Evolutionary conservation across 2,113 vertebrate genomes (phyloP).

Genomic region (Gambusia holbrooki): DNA sequence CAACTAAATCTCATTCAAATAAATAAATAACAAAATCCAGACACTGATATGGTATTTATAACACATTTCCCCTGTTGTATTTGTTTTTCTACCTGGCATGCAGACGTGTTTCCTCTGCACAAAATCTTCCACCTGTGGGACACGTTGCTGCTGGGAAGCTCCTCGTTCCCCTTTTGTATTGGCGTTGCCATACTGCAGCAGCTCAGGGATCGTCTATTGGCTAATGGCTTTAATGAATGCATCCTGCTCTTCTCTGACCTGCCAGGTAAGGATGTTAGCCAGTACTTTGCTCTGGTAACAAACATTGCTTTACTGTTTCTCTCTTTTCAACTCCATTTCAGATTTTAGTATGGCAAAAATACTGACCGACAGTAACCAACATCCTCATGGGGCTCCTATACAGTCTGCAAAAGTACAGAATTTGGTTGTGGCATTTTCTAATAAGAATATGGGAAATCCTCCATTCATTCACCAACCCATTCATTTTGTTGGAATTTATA

Average conservation of each 20-base stretch:
- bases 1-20: not conserved
- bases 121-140: conserved; percentile 99
- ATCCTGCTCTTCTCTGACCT: conserved; percentile 98
- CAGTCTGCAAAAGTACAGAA: not conserved
- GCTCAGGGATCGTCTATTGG: conserved; percentile 91
- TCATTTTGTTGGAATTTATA: too few species aligned
- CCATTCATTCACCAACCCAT: too few species aligned
- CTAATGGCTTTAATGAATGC: conserved; percentile 98
- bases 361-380: too few species aligned
- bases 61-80: conserved; percentile 33
- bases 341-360: not conserved
- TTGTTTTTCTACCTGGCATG: conserved; percentile 37
- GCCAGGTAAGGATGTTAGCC: conserved; percentile 83
- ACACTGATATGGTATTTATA: not conserved
- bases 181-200: conserved; percentile 97
- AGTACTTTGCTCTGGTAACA: not conserved
- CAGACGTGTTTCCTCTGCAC: conserved; percentile 97
- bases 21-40: not conserved
- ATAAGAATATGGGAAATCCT: too few species aligned
- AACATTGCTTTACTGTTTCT: not conserved
- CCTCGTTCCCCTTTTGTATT: conserved; percentile 97
- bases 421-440: not conserved
- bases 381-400: too few species aligned
- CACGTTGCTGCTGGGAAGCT: conserved; percentile 94
- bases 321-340: not conserved